phyloP scores from a whole-genome alignment of 2,888 invertebrate species.

The Ichneumoninae sp. region DNA sequence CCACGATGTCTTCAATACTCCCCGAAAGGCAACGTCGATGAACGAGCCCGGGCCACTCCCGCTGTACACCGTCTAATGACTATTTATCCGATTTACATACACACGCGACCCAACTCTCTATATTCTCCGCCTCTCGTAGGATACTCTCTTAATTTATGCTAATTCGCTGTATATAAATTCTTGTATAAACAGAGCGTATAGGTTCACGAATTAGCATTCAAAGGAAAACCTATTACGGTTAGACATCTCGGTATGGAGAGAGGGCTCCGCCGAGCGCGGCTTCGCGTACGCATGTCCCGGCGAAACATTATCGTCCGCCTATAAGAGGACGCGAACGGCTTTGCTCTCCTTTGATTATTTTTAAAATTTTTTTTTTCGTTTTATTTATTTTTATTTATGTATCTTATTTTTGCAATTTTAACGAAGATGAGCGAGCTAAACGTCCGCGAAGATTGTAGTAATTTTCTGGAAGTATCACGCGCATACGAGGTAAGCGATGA shows the following conservation, averaged over 20 bases:
- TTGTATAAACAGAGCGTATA: constrained; percentile 21
- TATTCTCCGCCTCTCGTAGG: constrained; percentile 20
- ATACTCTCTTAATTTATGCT: constrained; percentile 61
- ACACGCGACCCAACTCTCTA: constrained; percentile 19
- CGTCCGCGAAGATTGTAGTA: constrained; percentile 1
- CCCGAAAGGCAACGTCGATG: constrained; percentile 49
- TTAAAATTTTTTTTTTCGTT: not conserved
- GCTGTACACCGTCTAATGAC: constrained; percentile 49
- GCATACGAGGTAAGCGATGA: not conserved
- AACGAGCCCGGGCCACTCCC: constrained; percentile 58
- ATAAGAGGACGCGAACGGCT: constrained; percentile 1
- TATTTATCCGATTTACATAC: constrained; percentile 62
- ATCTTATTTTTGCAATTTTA: not conserved
- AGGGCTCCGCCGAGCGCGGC: not conserved
- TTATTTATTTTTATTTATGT: not conserved
- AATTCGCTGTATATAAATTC: constrained; percentile 61
- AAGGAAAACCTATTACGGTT: constrained; percentile 66
- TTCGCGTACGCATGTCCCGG: not conserved
- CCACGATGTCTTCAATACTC: constrained; percentile 46
- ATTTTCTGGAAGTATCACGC: not conserved
- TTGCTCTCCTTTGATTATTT: not conserved
- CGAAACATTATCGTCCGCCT: constrained; percentile 1
- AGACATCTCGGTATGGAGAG: constrained; percentile 26
- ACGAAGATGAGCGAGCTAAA: not conserved
- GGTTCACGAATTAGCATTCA: constrained; percentile 66